Base-by-base conservation (phyloP, 1,140 invertebrate species). In the Paraescarpia echinospica region DNA sequence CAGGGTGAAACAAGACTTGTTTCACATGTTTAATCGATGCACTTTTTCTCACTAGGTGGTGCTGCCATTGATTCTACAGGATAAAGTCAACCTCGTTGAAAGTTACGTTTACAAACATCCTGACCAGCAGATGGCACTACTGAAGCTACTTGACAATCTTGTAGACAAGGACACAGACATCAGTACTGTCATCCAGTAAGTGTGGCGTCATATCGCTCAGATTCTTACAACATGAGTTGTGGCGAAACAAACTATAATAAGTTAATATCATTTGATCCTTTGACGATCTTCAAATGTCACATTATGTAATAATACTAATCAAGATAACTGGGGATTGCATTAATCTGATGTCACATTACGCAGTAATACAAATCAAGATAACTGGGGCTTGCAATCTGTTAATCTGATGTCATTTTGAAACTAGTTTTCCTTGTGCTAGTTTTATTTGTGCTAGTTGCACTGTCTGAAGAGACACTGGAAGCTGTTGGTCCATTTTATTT, bases 1-100 rank as follows among this genome's bases (percentile, higher is more conserved):
- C 33, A 90, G 1, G 34, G 0, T 9, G 34, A 89, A 31, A 89
- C 8, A 90, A 12, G 18, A 90, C 4, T 35, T 34, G 89, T 90
- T 34, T 90, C 35, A 35, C 89, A 22, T 34, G 33, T 90, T 89
- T 91, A 33, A 91, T 41, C 6, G 1, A 59, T 93, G 94, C 41
- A 41, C 41, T 77, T 77, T 77, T 77, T 31, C 59, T 77, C 59
- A 77, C 18, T 91, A 95, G 95, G 94, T 98, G 94, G 93, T 98
- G 6, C 95, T 98, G 93, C 97, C 98, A 33, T 95, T 98, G 33
- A 96, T 98, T 94, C 95, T 98, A 27, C 97, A 98, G 96, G 97
- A 98, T 94, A 98, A 97, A 95, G 94, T 97, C 35, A 97, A 96
- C 94, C 94, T 97, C 35, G 96, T 97, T 89, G 97, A 98, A 95